A percentile compares a stretch with the other conserved stretches of the same genome.
phyloP scores from a whole-genome alignment of 2,113 vertebrate species.

The Pangasianodon hypophthalmus region DNA sequence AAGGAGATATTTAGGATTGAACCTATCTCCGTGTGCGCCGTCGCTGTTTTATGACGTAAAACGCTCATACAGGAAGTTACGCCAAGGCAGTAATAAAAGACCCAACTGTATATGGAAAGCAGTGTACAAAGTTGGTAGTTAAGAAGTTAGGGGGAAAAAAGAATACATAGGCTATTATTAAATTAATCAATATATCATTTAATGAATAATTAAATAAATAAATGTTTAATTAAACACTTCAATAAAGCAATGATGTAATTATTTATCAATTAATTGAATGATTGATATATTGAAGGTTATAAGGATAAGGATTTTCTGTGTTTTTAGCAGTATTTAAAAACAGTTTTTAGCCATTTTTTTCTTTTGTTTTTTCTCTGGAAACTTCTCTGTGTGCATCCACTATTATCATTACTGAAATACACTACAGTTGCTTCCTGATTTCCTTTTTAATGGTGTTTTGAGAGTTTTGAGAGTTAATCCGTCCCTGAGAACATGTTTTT shows the following conservation, averaged over 20 bases:
- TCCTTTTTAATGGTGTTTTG: not conserved
- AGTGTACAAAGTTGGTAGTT: not conserved
- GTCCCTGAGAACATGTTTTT: not conserved
- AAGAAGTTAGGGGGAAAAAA: no score
- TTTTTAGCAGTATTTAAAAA: not conserved
- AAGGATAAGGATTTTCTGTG: not conserved
- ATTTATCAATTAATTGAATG: not conserved
- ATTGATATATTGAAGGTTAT: not conserved
- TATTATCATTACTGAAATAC: no score
- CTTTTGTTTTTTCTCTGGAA: not conserved
- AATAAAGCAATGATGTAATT: not conserved
- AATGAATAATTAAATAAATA: not conserved
- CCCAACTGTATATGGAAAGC: not conserved
- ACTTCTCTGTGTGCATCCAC: not conserved
- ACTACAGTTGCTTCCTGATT: no score
- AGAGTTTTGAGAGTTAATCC: not conserved
- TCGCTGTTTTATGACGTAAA: slow-evolving; percentile 8
- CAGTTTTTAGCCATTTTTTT: not conserved
- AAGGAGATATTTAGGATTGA: not conserved
- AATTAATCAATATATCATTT: not conserved
- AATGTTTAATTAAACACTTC: not conserved
- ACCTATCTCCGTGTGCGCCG: not conserved
- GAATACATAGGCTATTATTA: not conserved
- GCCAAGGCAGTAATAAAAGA: not conserved
- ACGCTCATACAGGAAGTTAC: not conserved